Evolutionary conservation across 2,113 vertebrate species (phyloP).

Genomic region (Phylloscopus trochiloides): DNA sequence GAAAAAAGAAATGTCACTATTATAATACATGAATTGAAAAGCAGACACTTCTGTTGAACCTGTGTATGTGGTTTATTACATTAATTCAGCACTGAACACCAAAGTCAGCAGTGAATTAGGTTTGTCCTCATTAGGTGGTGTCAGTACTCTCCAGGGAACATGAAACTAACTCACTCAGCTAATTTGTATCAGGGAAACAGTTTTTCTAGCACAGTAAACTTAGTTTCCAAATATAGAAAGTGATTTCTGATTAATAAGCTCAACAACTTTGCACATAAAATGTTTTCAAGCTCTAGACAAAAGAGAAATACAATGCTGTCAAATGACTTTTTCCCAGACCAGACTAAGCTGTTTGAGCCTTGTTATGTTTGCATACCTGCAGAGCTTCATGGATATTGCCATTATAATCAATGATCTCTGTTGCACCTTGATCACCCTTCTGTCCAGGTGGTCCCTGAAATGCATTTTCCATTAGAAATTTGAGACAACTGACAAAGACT

Average conservation of each 20-base stretch:
- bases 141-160: not conserved
- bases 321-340: not conserved
- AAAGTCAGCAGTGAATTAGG: not conserved
- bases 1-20: not conserved
- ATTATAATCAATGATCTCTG: slow-evolving; percentile 98
- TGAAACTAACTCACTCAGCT: slow-evolving; percentile 4
- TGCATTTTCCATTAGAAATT: not conserved
- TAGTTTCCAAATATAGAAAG: slow-evolving; percentile 31
- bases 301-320: not conserved
- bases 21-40: slow-evolving; percentile 23
- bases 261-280: not conserved
- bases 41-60: not conserved
- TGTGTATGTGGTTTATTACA: not conserved
- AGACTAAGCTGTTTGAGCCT: not conserved
- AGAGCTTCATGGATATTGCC: slow-evolving; percentile 97
- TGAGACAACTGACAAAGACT: not conserved
- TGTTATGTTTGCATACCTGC: slow-evolving; percentile 79
- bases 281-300: not conserved
- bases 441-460: slow-evolving; percentile 92
- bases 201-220: not conserved
- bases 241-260: not conserved
- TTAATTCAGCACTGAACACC: slow-evolving; percentile 9
- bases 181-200: slow-evolving; percentile 17
- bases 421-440: slow-evolving; percentile 94
- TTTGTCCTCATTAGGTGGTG: slow-evolving; percentile 19